Base-by-base conservation (phyloP, 2,888 invertebrate species). In the Stenolophus ochropezus region DNA sequence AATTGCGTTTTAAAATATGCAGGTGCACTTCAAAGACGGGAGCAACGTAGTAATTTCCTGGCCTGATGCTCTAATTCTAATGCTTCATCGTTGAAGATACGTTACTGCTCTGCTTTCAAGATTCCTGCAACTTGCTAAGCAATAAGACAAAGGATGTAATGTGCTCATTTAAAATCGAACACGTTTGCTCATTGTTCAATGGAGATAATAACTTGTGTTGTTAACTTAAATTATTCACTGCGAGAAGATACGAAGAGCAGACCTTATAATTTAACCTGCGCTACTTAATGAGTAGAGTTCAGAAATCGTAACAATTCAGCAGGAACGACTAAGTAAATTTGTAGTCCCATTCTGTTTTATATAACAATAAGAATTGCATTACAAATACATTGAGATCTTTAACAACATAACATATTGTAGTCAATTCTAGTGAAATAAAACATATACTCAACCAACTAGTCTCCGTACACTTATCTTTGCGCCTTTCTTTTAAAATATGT, bases 1-100 rank as follows among this genome's bases (percentile, higher is more conserved):
- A 61, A 25, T 61, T 61, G 61, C 61, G 61, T 61, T n/a, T 61
- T 61, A 61, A 53, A 61, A 61, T 61, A 61, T 61, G 25, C 25
- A 25, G 25, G 61, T 61, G 25, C 23, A 25, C 61, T 25, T 61
- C 25, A 61, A 25, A 61, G 61, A 42, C 33, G 8, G 8, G 23
- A 56, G 16, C 6, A 2, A 56, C n/a, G 25, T 25, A 21, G 61
- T 23, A 4, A 61, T 61, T 20, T 56, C 56, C 21, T 14, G 21
- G 25, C 25, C 4, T 5, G 25, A 0, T 61, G 14, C n/a, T 61
- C 14, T 14, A 61, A 23, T 61, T 61, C 61, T 23, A 25, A 61
- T 61, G 61, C 25, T 61, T 23, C 25, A 61, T 56, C 56, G 20
- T 8, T 56, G 16, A 51, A 16, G 5, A 5, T 51, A 14, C 21